Percentiles rank a stretch among this genome's conserved stretches.
Evolutionary conservation across 2,797 vertebrate species (phyloP).

Genomic region (Tokudaia muenninki): DNA sequence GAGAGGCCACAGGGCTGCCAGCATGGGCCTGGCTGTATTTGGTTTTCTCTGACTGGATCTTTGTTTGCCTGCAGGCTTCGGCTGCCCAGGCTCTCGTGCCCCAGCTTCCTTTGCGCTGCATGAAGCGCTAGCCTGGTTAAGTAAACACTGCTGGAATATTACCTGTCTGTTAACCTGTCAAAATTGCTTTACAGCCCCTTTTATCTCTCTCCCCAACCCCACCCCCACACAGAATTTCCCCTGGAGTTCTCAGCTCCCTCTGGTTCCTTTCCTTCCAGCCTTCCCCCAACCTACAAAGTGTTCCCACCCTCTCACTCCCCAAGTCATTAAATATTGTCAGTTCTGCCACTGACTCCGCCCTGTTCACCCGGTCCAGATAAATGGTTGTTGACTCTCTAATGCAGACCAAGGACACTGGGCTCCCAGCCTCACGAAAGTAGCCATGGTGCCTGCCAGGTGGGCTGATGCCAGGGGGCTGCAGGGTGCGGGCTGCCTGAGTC

Average conservation of each 20-base stretch:
- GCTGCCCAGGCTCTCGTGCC: neutral
- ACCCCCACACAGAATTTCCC: slow-evolving; percentile 86
- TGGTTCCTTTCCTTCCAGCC: slow-evolving; percentile 55
- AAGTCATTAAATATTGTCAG: slow-evolving; percentile 84
- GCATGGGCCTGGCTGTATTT: slow-evolving; percentile 71
- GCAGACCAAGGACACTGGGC: slow-evolving; percentile 80
- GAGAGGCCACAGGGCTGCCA: slow-evolving; percentile 22
- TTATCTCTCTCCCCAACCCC: slow-evolving; percentile 79
- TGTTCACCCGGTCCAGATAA: slow-evolving; percentile 85
- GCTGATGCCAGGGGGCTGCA: neutral
- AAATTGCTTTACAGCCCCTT: slow-evolving; percentile 78
- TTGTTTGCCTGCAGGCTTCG: slow-evolving; percentile 69
- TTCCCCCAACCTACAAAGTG: slow-evolving; percentile 42
- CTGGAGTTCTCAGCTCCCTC: slow-evolving; percentile 75
- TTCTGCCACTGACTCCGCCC: slow-evolving; percentile 65
- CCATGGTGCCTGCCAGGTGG: slow-evolving; percentile 53
- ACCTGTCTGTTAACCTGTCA: slow-evolving; percentile 86
- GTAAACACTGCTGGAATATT: slow-evolving; percentile 81
- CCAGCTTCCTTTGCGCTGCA: neutral
- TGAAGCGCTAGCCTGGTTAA: slow-evolving; percentile 81
- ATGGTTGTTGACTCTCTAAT: slow-evolving; percentile 74
- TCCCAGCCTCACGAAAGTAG: slow-evolving; percentile 54
- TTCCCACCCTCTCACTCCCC: slow-evolving; percentile 51
- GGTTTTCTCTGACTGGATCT: slow-evolving; percentile 81
- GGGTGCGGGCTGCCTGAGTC: slow-evolving; percentile 3